Percentiles rank a stretch among this genome's conserved stretches.
Conservation (phyloP, 2,888 invertebrate species). For the Cantharis lateralis region DNA sequence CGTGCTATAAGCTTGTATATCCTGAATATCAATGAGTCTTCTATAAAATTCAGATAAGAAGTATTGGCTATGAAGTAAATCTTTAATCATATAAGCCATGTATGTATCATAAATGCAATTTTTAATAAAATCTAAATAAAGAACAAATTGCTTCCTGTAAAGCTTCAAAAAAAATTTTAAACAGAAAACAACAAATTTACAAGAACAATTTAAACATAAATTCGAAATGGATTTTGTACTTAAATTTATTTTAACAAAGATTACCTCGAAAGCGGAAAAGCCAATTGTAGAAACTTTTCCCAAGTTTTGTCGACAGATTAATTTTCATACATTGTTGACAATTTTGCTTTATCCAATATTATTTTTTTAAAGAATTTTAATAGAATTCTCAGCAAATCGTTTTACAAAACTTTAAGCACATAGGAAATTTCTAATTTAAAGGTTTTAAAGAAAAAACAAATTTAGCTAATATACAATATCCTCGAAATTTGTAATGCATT, state of each 20-base stretch:
- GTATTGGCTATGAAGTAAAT: constrained; percentile 6
- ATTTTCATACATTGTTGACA: constrained; percentile 22
- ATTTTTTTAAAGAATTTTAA: constrained; percentile 15
- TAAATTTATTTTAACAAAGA: background rate
- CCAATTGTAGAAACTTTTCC: constrained; percentile 12
- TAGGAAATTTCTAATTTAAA: background rate
- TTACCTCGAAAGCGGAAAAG: constrained; percentile 28
- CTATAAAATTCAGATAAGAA: constrained; percentile 28
- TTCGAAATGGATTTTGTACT: background rate
- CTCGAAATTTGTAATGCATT: background rate
- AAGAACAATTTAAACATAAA: background rate
- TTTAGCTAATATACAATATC: background rate
- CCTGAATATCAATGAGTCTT: constrained; percentile 34
- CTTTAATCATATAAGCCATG: constrained; percentile 3
- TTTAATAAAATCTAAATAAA: background rate
- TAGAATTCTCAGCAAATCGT: constrained; percentile 16
- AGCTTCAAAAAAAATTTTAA: background rate
- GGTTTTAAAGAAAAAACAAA: background rate
- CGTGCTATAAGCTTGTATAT: constrained; percentile 28
- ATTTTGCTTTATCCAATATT: constrained; percentile 14
- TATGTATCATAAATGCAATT: background rate
- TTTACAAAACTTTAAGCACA: constrained; percentile 2
- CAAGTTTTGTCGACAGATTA: constrained; percentile 7
- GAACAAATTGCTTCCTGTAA: background rate
- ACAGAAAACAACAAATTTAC: background rate